Evolutionary conservation across 2,888 invertebrate genomes (phyloP), one percentile per base, ranked within the genome.

Genomic region (Hydrotaea diabolus): DNA sequence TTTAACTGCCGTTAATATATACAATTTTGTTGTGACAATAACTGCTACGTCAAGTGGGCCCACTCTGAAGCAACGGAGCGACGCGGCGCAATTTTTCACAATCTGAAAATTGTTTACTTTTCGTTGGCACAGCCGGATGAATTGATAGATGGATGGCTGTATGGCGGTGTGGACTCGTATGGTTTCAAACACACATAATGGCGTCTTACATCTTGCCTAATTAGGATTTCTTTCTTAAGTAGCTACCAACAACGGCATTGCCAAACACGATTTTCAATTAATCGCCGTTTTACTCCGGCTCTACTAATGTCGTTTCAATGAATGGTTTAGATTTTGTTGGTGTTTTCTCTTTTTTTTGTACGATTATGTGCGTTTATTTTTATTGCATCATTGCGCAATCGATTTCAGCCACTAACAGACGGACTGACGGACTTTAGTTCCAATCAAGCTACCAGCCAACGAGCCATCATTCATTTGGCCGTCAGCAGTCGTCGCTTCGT

Each of bases 371-470:
- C 46, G 46, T 69, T 26, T 59, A 59, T 23, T 59, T 59, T 59
- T 59, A 59, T 59, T 46, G 9, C 46, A 69, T 11, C 46, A 69
- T 69, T 69, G 19, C 69, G 69, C 69, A 69, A 69, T 69, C 23
- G 69, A 69, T 69, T 69, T 43, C 5, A 31, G 36, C 49, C 15
- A 46, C 21, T 5, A 23, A 15, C 11, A 9, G 39, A 43, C 23
- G 46, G 13, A 36, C 17, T 23, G 46, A 46, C 9, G 26, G 59
- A 19, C 21, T 2, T 19, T 57, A 31, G 2, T 31, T 5, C 57
- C 19, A 17, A 21, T 11, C 39, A n/a, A 1, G 9, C 64, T 8
- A 9, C 39, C 64, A 64, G 64, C 39, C 39, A 19, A 43, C 19
- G 19, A 8, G 46, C 23, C 66, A 11, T 23, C 19, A 19, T 31